A percentile compares a stretch with the other conserved stretches of the same genome.
Evolutionary conservation across 1,140 invertebrate species (phyloP).

Genomic region (Cotesia glomerata): DNA sequence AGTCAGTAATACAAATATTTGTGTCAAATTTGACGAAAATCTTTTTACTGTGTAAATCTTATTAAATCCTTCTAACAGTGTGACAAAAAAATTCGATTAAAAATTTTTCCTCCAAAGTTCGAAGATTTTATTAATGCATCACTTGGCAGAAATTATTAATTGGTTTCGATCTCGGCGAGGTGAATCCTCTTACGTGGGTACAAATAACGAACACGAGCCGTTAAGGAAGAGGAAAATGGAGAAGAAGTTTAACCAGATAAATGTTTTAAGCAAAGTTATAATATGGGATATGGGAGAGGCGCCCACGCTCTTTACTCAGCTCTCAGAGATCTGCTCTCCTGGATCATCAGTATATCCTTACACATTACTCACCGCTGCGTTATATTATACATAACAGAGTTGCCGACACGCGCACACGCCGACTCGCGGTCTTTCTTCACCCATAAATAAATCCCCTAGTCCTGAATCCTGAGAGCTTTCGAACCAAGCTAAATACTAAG

Average conservation of each 20-base stretch:
- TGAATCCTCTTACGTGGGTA: slow-evolving; percentile 58
- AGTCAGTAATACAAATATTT: too few species aligned
- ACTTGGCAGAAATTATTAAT: slow-evolving; percentile 58
- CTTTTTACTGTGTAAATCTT: too few species aligned
- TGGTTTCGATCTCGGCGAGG: slow-evolving; percentile 45
- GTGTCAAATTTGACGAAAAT: too few species aligned
- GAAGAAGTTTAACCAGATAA: slow-evolving; percentile 57
- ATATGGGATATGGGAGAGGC: slow-evolving; percentile 14
- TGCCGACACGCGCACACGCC: slow-evolving; percentile 60
- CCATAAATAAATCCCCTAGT: slow-evolving; percentile 57
- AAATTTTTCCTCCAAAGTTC: too few species aligned
- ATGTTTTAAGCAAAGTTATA: slow-evolving; percentile 55
- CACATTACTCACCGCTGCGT: too few species aligned
- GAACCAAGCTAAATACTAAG: too few species aligned
- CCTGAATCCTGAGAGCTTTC: too few species aligned
- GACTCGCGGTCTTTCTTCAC: slow-evolving; percentile 55
- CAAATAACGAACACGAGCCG: slow-evolving; percentile 61
- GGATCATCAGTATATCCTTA: too few species aligned
- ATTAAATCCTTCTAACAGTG: too few species aligned
- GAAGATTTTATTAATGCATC: too few species aligned
- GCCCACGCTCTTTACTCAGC: slow-evolving; percentile 15
- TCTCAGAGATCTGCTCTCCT: not conserved
- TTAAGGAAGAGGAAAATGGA: slow-evolving; percentile 30
- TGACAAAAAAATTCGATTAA: too few species aligned
- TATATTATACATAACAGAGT: slow-evolving; percentile 45